Evolutionary conservation across 2,797 vertebrate species (phyloP), one percentile per base, ranked within the genome.

Genomic region (Cryptoprocta ferox): DNA sequence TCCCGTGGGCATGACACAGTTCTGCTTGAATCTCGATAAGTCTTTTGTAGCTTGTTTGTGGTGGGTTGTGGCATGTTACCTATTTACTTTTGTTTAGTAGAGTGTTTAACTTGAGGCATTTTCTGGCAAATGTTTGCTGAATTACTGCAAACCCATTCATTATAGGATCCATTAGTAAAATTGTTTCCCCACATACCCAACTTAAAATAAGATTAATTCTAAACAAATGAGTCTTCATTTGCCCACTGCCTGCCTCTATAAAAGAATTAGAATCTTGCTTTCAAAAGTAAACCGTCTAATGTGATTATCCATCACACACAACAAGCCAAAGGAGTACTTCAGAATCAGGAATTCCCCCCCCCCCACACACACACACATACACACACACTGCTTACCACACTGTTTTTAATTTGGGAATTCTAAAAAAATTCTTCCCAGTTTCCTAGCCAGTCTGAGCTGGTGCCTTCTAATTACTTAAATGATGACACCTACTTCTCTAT

Each of bases 221-320:
- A 65, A 89, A 86, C 73, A 87, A 92, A 75, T 32, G 28, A 48
- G 30, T 73, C 75, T 80, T 70, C 21, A 89, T 66, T 95, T 81
- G 26, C 39, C 84, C 56, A 39, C 50, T 85, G 14, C 61, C 94
- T 89, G 18, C 61, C 88, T 86, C n/a, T 48, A 89, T 26, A 93
- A 92, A 95, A 95, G 7, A 92, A 50, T 82, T 89, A 68, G 90
- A 96, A 53, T 79, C 75, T 93, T 53, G 16, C 19, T 94, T 96
- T 93, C 26, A 96, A 59, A 97, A 87, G 7, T 91, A 66, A 92
- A 63, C 9, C n/a, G 50, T 94, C 39, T 82, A 37, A 19, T 80
- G 45, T 68, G 14, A 88, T 90, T 95, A 79, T 18, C 92, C 6
- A 32, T 66, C 56, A 66, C 78, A 32, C 70, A 59, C 24, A 90